Base-by-base conservation (phyloP, 2,113 vertebrate species). In the Halcyon malimbica region DNA sequence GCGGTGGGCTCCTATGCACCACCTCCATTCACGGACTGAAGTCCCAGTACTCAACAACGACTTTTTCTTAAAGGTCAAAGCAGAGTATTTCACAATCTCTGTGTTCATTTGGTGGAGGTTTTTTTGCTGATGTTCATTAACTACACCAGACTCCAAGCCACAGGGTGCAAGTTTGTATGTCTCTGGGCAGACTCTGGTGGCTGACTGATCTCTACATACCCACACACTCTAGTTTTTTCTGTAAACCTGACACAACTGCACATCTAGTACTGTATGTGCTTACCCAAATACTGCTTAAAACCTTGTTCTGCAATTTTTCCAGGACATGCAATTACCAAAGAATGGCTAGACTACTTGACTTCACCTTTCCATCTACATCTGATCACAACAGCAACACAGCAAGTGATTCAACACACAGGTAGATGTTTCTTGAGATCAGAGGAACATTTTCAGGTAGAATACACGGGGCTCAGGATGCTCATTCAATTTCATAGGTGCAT, bases 381-480 rank as follows among this genome's bases (percentile, higher is more conserved):
- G 48, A 23, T 18, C 57, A 41, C 37, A 85, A 87, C 0, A 3
- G 53, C 14, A 83, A 92, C 90, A 53, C 2, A 71, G 16, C 26
- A 74, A 75, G 26, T 5, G 42, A 87, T 60, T 14, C 35, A 69
- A 50, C 13, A 13, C 46, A 67, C 70, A 82, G 41, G 19, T 0
- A 53, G 44, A 59, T 0, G 1, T 56, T 84, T 87, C 51, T 60
- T 5, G 4, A 93, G 11, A 37, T 68, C 9, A 84, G 26, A 56
- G 33, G 78, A 95, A 68, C 6, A 33, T 21, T 37, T 63, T 51
- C 48, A 64, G 18, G 42, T 25, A 59, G 51, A 85, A 23, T 8
- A 87, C 16, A n/a, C 9, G 4, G 31, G 19, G n/a, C 23, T 67
- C 0, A 0, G 14, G 39, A 76, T 26, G 19, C 10, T 18, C 20